Evolutionary conservation across 2,888 invertebrate genomes (phyloP).

Genomic region (Lepidocyrtoides sp.): DNA sequence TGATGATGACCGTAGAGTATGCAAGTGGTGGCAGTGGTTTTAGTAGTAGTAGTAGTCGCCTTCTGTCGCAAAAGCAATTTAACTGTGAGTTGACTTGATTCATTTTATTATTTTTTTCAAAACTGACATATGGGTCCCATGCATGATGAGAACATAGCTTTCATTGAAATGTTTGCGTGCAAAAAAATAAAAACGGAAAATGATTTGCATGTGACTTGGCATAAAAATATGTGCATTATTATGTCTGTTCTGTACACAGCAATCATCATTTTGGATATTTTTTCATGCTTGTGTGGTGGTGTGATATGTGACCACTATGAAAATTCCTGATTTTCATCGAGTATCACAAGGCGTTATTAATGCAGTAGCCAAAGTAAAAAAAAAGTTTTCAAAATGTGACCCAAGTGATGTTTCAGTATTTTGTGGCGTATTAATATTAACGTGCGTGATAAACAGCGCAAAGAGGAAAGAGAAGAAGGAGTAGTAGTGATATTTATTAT

Average conservation of each 20-base stretch:
- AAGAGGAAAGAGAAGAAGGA: neutral
- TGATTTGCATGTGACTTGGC: slow-evolving; percentile 20
- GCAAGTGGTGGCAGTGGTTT: neutral
- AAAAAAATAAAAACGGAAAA: too few species aligned
- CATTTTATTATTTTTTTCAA: too few species aligned
- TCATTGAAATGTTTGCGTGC: slow-evolving; percentile 18
- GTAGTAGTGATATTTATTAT: neutral
- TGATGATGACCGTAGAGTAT: neutral
- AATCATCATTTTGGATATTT: neutral
- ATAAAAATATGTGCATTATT: neutral
- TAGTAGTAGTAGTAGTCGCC: too few species aligned
- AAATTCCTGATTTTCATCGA: slow-evolving; percentile 63
- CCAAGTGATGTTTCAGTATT: too few species aligned
- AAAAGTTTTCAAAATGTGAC: too few species aligned
- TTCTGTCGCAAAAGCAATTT: slow-evolving; percentile 19
- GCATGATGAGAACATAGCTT: neutral
- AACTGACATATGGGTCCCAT: neutral
- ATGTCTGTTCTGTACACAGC: neutral
- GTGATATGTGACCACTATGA: slow-evolving; percentile 37
- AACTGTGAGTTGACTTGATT: neutral
- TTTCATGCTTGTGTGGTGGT: neutral
- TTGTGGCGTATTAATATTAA: slow-evolving; percentile 22
- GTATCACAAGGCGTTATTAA: too few species aligned
- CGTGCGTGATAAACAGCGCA: neutral
- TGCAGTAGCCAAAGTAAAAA: too few species aligned